Conservation (phyloP, 2,113 vertebrate genomes). For the Elgaria multicarinata region DNA sequence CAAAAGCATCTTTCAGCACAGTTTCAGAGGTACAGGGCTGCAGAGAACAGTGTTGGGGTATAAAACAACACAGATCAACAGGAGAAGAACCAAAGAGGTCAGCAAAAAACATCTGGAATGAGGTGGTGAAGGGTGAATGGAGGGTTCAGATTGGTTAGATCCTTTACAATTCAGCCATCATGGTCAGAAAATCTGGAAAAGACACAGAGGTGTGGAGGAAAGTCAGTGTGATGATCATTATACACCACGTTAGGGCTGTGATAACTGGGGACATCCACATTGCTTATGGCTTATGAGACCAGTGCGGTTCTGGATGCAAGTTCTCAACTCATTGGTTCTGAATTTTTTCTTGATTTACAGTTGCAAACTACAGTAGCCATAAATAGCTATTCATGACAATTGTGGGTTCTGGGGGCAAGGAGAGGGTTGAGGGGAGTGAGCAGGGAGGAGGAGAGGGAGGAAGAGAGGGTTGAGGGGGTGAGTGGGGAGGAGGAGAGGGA, state of each 20-base stretch:
- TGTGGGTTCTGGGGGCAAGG: no score
- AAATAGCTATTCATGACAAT: no score
- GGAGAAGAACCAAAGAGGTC: slow-evolving; percentile 77
- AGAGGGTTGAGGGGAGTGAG: no score
- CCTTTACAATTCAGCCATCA: slow-evolving; percentile 90
- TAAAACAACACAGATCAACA: slow-evolving; percentile 84
- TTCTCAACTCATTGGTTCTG: neutral
- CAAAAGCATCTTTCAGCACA: slow-evolving; percentile 81
- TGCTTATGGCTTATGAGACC: neutral
- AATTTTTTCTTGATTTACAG: no score
- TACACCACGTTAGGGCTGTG: slow-evolving; percentile 16
- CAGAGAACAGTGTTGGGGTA: slow-evolving; percentile 74
- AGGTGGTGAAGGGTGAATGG: slow-evolving; percentile 64
- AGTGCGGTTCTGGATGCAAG: neutral
- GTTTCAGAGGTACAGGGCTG: slow-evolving; percentile 71
- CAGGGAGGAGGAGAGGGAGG: no score
- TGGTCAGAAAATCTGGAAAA: slow-evolving; percentile 88
- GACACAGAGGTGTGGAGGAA: slow-evolving; percentile 12
- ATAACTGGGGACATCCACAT: slow-evolving; percentile 26
- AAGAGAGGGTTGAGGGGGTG: no score
- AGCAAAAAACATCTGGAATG: slow-evolving; percentile 70
- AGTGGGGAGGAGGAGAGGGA: no score
- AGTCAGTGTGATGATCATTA: slow-evolving; percentile 20
- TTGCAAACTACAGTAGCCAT: no score
- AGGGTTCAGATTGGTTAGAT: slow-evolving; percentile 69